Evolutionary conservation across 2,888 invertebrate species (phyloP).

Genomic region (Andrena bicolor): DNA sequence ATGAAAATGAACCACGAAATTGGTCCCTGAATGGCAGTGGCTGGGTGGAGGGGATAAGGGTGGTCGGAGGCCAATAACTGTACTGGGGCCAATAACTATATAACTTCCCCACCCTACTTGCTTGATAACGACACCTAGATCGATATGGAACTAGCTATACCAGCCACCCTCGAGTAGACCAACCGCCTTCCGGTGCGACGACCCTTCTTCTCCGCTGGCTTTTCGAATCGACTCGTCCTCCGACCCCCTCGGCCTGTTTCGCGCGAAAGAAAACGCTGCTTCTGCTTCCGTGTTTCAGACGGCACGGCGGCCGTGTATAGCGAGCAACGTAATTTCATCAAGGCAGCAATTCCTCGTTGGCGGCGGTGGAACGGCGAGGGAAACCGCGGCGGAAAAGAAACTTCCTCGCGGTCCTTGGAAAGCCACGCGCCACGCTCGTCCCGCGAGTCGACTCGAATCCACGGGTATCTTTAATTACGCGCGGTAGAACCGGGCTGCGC

Average conservation of each 20-base stretch:
- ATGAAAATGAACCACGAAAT: slow-evolving; percentile 75
- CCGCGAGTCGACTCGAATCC: slow-evolving; percentile 1
- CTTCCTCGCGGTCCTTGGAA: slow-evolving; percentile 8
- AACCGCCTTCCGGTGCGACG: slow-evolving; percentile 45
- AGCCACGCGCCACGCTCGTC: slow-evolving; percentile 7
- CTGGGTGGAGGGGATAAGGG: neutral
- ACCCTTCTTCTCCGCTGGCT: slow-evolving; percentile 48
- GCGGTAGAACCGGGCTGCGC: neutral
- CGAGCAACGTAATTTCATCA: slow-evolving; percentile 34
- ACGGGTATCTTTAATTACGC: slow-evolving; percentile 59
- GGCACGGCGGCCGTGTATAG: slow-evolving; percentile 5
- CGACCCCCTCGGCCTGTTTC: neutral
- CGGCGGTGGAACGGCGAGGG: neutral
- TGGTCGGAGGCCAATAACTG: slow-evolving; percentile 67
- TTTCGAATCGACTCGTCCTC: slow-evolving; percentile 32
- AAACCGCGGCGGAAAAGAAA: neutral
- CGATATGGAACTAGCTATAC: slow-evolving; percentile 69
- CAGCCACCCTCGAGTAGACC: slow-evolving; percentile 26
- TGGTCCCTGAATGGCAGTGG: slow-evolving; percentile 71
- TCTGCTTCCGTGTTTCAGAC: slow-evolving; percentile 2
- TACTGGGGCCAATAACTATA: slow-evolving; percentile 74
- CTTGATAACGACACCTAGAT: slow-evolving; percentile 73
- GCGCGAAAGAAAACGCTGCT: slow-evolving; percentile 8
- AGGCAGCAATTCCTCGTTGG: slow-evolving; percentile 15
- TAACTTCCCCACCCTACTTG: slow-evolving; percentile 63